Evolutionary conservation across 2,888 invertebrate species (phyloP).

Genomic region (Phania funesta): DNA sequence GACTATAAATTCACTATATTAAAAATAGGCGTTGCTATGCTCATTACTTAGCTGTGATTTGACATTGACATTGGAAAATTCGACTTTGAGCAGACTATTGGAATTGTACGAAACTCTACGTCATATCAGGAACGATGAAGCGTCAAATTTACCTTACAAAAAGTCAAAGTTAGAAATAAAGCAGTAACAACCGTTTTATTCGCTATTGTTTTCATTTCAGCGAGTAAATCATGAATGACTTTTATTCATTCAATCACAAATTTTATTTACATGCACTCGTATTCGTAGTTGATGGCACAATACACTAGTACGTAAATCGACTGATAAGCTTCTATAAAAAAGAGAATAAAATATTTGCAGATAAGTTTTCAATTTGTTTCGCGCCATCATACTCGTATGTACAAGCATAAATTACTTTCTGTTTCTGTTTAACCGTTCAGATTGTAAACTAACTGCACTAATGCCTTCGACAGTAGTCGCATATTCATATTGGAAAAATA

Average conservation of each 20-base stretch:
- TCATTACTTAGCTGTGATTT: not conserved
- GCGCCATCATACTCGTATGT: not conserved
- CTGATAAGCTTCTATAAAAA: constrained; percentile 13
- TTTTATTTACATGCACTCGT: not conserved
- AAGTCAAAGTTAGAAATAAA: too few species aligned
- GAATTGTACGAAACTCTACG: too few species aligned
- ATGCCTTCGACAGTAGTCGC: not conserved
- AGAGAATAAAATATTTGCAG: constrained; percentile 30
- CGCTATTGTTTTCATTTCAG: not conserved
- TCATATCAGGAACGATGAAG: too few species aligned
- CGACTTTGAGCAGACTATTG: too few species aligned
- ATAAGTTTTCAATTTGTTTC: not conserved
- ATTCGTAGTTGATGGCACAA: not conserved
- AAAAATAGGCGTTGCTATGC: too few species aligned
- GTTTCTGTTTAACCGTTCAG: too few species aligned
- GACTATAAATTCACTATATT: not conserved
- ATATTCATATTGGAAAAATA: not conserved
- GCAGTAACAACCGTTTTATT: not conserved
- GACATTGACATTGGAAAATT: too few species aligned
- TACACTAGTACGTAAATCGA: not conserved
- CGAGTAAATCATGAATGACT: constrained; percentile 40
- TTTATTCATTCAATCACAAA: not conserved
- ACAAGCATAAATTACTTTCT: not conserved
- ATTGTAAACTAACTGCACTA: not conserved
- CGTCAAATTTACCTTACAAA: not conserved